Base-by-base conservation (phyloP, 1,140 invertebrate genomes). In the Eriosoma lanigerum region DNA sequence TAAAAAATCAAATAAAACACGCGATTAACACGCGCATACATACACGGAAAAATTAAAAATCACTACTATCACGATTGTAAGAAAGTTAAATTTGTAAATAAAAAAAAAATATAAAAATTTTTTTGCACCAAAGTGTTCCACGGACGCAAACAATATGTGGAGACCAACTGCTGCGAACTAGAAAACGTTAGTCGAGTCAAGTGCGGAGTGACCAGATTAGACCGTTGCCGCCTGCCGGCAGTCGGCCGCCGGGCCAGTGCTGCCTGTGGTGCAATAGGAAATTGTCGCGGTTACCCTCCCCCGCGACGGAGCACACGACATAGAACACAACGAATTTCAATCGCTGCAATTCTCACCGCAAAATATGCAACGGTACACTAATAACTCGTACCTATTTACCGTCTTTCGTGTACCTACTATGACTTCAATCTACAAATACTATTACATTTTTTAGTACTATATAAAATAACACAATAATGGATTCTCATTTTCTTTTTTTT, bases 221-320 rank as follows among this genome's bases (percentile, higher is more conserved):
- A 72, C 68, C 66, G 66, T 68, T 68, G 73, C 44, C 32, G 32
- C 3, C 32, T 4, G n/a, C 56, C 75, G 54, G 52, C 32, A 58
- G 12, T 58, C n/a, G 5, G 32, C 54, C 73, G 73, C 72, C 73
- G 38, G 75, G 75, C 56, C 75, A 78, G 75, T 78, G 75, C 32
- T 58, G 56, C 75, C 52, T 0, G 15, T 38, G 38, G 56, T 38
- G 62, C 75, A 21, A 21, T 78, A 78, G 8, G 32, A 38, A 38
- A 58, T 48, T 48, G 24, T 62, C 32, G 56, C 29, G 29, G 17
- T 38, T 19, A 0, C 72, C 50, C 50, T 21, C 70, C 6, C n/a
- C 21, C n/a, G 29, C 26, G 17, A 38, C 8, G 3, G 3, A 38
- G 32, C 3, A 38, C 8, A 38, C 32, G 32, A 4, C 32, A 38